Conservation (phyloP, 1,140 invertebrate genomes). For the Panulirus ornatus region DNA sequence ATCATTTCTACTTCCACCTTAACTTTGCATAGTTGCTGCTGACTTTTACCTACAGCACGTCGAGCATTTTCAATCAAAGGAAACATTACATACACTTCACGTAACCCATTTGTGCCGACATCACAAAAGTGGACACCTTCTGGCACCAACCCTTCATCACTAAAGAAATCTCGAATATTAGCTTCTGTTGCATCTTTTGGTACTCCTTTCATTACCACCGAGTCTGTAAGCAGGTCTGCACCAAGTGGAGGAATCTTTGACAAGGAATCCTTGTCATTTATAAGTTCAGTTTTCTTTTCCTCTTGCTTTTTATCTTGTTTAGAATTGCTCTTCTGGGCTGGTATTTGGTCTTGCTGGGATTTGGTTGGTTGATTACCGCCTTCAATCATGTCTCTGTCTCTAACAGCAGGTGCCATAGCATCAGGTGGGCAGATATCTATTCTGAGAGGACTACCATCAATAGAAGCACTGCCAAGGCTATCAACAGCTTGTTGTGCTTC, state of each 20-base stretch:
- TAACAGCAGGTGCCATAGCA: constrained; percentile 32
- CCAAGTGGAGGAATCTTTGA: constrained; percentile 1
- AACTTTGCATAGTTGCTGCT: constrained; percentile 65
- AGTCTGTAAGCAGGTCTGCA: constrained; percentile 72
- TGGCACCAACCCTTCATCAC: constrained; percentile 72
- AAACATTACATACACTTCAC: constrained; percentile 70
- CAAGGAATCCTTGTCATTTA: constrained; percentile 7
- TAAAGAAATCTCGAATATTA: constrained; percentile 74
- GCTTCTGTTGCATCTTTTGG: constrained; percentile 66
- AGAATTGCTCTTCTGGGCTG: neutral
- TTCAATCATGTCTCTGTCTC: constrained; percentile 21
- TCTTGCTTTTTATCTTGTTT: neutral
- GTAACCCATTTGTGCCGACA: constrained; percentile 23
- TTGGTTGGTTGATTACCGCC: neutral
- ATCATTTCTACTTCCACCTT: constrained; percentile 68
- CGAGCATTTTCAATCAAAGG: constrained; percentile 62
- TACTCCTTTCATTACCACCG: constrained; percentile 68
- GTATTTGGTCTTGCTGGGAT: neutral
- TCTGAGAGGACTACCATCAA: constrained; percentile 51
- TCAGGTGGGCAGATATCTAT: constrained; percentile 49
- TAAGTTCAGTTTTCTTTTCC: constrained; percentile 34
- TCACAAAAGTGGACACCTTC: constrained; percentile 70
- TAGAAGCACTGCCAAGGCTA: constrained; percentile 6
- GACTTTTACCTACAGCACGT: constrained; percentile 64
- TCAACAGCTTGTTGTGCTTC: constrained; percentile 47